Evolutionary conservation across 2,888 invertebrate species (phyloP).

Genomic region (Macrosiphum euphorbiae): DNA sequence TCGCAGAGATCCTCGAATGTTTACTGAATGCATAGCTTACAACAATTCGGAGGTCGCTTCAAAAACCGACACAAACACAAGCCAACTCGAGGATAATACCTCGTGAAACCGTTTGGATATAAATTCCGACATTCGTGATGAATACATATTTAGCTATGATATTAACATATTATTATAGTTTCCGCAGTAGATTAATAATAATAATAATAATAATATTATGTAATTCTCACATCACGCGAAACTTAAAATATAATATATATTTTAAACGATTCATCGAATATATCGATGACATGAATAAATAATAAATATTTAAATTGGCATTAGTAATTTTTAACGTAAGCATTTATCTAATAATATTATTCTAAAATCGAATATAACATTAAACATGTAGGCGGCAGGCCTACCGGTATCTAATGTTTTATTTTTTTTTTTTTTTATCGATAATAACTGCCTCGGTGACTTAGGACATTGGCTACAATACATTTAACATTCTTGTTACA

Average conservation of each 20-base stretch:
- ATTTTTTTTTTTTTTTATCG: no score
- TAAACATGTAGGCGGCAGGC: not conserved
- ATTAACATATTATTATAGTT: no score
- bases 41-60: not conserved
- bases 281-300: not conserved
- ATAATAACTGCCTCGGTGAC: no score
- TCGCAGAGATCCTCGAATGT: not conserved
- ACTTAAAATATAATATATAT: not conserved
- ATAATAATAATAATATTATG: not conserved
- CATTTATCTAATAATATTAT: not conserved
- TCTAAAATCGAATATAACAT: not conserved
- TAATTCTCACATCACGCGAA: not conserved
- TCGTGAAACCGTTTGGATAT: not conserved
- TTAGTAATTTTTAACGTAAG: not conserved
- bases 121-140: not conserved
- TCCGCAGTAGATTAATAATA: no score
- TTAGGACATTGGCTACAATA: no score
- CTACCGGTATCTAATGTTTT: no score
- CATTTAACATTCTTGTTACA: no score
- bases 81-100: not conserved
- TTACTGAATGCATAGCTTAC: conserved; percentile 15
- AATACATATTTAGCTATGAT: no score
- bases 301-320: not conserved
- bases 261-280: not conserved
- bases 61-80: not conserved